Base-by-base conservation (phyloP, 2,797 vertebrate species). In the Eospalax fontanierii region DNA sequence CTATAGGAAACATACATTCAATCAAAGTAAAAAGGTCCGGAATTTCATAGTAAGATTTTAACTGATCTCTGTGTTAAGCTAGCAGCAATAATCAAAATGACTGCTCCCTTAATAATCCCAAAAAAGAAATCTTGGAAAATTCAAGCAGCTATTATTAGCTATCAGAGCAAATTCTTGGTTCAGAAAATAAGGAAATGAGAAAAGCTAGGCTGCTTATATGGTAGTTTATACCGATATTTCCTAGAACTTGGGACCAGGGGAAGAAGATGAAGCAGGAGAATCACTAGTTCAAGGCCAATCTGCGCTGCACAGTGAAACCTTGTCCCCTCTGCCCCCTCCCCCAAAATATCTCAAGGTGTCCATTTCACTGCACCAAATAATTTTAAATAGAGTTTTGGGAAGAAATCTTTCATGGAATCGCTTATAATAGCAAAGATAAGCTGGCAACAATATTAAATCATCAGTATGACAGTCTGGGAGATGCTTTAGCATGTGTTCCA, bases 331-430 rank as follows among this genome's bases (percentile, higher is more conserved):
- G n/a, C 5, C 2, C 4, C 30, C 61, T 11, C 61, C 38, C 7
- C 5, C 35, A 70, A 70, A 38, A 22, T 1, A 33, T 95, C 46
- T 89, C 38, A 73, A 43, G 15, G 38, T 89, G 11, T 24, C 22
- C 15, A 21, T 61, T 1, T 82, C 50, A 73, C 18, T 81, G 33
- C 16, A 46, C 38, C 43, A 95, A 89, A 50, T 59, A 78, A 59
- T n/a, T 92, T 70, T 30, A 93, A 95, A 66, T 89, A 7, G 61
- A 92, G 66, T 91, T 91, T 76, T 85, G 30, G 28, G 80, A 88
- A 76, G 43, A 71, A 94, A 57, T 71, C 57, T 1, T 89, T 89
- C 70, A 35, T 70, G 21, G 18, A 30, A 76, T 82, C 71, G 30
- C 33, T 30, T n/a, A 50, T n/a, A 71, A 88, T 35, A 83, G 35